Conservation (phyloP, 2,797 vertebrate genomes). For the Molossus alvarezi region DNA sequence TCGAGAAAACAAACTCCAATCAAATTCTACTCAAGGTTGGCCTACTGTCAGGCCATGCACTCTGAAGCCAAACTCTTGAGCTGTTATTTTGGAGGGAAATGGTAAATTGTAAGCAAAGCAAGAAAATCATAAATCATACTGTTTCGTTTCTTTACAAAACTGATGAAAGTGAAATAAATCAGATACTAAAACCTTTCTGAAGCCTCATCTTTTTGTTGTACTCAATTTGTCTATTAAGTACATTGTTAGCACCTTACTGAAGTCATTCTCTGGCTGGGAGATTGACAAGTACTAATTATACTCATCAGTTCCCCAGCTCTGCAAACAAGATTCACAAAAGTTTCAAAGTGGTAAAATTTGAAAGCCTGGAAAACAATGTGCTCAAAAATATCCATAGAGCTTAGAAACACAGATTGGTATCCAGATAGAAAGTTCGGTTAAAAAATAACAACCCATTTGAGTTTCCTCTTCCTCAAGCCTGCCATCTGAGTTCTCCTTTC, state of each 20-base stretch:
- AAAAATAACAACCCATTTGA: not conserved
- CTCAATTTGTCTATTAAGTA: not conserved
- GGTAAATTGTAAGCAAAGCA: constrained; percentile 50
- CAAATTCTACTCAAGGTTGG: not conserved
- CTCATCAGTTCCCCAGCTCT: not conserved
- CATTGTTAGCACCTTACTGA: constrained; percentile 26
- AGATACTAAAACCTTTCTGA: constrained; percentile 32
- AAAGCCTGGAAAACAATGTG: constrained; percentile 45
- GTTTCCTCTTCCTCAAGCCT: constrained; percentile 11
- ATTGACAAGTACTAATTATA: constrained; percentile 71
- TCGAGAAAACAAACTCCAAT: not conserved
- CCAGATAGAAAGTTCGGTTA: not conserved
- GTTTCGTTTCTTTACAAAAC: constrained; percentile 50
- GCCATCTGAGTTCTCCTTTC: constrained; percentile 13
- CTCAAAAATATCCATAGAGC: constrained; percentile 27
- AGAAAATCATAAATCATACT: constrained; percentile 19
- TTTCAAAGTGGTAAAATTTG: constrained; percentile 66
- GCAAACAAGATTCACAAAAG: constrained; percentile 37
- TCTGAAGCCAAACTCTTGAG: constrained; percentile 1
- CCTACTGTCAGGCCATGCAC: not conserved
- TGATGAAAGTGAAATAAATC: constrained; percentile 44
- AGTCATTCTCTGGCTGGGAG: constrained; percentile 35
- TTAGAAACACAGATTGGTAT: constrained; percentile 1
- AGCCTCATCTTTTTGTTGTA: not conserved
- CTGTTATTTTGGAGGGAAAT: not conserved